Base-by-base conservation (phyloP, 2,888 invertebrate species). In the Bedellia somnulentella region DNA sequence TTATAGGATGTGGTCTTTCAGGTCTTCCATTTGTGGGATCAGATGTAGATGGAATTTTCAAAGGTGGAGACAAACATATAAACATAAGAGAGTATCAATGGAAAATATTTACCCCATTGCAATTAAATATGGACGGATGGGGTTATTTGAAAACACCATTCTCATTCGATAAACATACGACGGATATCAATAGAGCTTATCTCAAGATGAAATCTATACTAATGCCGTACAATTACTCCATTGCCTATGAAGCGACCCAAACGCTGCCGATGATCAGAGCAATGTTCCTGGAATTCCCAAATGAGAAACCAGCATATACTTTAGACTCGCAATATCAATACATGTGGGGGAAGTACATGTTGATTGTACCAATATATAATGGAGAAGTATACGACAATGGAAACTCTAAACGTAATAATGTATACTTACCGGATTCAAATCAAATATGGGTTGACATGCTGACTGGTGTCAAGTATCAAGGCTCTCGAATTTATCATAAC, bases 91-190 rank as follows among this genome's bases (percentile, higher is more conserved):
- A 75, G 42, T 75, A 52, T 38, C 73, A 75, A 44, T 75, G 73
- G 73, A 75, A 75, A 37, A 35, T 70, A 2, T 75, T 75, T 38
- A 73, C 73, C 15, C 71, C 73, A 4, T 39, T 75, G 18, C 73
- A 75, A 38, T 40, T 75, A 23, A 73, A 71, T 33, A 75, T 73
- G 73, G 73, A 75, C 34, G 73, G 73, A 8, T 75, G 73, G 73
- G 73, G 71, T 2, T 41, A 40, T 12, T 57, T 48, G 12, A 75
- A 75, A 49, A 62, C 61, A 4, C 73, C 73, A 8, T 75, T 73
- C 33, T 47, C 49, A 38, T 66, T 51, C 37, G 67, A 66, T 34
- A 41, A 52, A 0, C 57, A 62, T 45, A 55, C 63, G n/a, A 54
- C 42, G 32, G 29, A 36, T 24, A 57, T 73, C 23, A 73, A 63